Percentiles rank a stretch among this genome's conserved stretches.
Conservation (phyloP, 2,888 invertebrate species). For the Nephrotoma appendiculata region DNA sequence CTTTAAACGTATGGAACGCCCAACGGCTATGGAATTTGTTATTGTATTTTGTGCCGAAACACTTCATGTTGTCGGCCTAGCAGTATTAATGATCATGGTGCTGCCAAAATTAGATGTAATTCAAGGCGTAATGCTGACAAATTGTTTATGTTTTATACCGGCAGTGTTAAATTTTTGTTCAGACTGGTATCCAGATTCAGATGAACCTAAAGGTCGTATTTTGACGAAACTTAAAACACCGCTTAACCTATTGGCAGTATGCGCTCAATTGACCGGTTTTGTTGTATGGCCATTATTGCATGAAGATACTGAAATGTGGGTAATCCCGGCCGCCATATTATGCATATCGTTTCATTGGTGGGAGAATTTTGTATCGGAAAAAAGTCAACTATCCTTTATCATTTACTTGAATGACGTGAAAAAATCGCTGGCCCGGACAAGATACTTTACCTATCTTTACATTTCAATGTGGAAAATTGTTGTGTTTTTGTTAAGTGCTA, state of each 20-base stretch:
- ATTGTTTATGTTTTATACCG: constrained; percentile 71
- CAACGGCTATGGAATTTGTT: constrained; percentile 23
- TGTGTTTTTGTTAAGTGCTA: constrained; percentile 49
- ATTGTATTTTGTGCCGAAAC: constrained; percentile 52
- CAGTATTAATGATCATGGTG: constrained; percentile 56
- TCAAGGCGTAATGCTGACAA: constrained; percentile 71
- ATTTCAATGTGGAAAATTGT: constrained; percentile 63
- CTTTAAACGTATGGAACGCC: constrained; percentile 52
- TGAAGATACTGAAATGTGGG: constrained; percentile 36
- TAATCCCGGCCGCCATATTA: constrained; percentile 47
- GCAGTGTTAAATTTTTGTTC: not conserved
- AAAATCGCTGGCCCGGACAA: constrained; percentile 31
- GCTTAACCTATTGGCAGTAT: constrained; percentile 43
- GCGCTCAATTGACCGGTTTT: constrained; percentile 50
- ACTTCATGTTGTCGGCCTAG: constrained; percentile 61
- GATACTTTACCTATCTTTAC: constrained; percentile 58
- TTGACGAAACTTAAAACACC: not conserved
- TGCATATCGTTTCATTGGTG: constrained; percentile 69
- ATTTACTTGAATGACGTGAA: not conserved
- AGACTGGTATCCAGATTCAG: not conserved
- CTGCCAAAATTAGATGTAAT: constrained; percentile 69
- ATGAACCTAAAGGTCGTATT: not conserved
- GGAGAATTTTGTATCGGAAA: constrained; percentile 56
- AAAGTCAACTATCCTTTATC: constrained; percentile 16
- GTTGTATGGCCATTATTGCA: constrained; percentile 51